These are phyloP conservation scores for Nestor notabilis DNA, from an alignment of 2,113 vertebrate genomes.

Conservation along the genomic window DNA sequence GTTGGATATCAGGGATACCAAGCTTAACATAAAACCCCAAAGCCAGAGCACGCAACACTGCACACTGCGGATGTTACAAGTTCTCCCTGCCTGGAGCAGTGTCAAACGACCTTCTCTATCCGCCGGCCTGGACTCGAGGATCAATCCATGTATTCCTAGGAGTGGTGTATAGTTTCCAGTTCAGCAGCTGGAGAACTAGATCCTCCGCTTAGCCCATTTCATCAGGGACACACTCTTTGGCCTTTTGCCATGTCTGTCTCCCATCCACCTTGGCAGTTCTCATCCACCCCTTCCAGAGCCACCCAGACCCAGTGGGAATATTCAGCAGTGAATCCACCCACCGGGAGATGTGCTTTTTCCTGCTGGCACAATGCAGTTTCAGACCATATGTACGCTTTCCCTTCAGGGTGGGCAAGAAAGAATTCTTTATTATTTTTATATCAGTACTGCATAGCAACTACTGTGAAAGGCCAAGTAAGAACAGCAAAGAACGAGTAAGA, in stretches of 20 bases:
- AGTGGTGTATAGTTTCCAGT: slow-evolving; percentile 7
- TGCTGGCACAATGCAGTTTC: background rate
- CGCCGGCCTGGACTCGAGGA: background rate
- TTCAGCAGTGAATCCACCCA: slow-evolving; percentile 15
- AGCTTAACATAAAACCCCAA: background rate
- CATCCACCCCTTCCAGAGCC: background rate
- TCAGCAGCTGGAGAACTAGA: background rate
- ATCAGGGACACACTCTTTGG: background rate
- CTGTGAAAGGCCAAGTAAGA: background rate
- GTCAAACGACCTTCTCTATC: background rate
- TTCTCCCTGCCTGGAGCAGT: background rate
- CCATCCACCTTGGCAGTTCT: background rate
- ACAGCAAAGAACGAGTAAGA: accelerated
- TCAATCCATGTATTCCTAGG: background rate
- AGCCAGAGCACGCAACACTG: background rate
- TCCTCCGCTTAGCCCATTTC: background rate
- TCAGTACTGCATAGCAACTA: background rate
- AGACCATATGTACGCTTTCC: slow-evolving; percentile 39
- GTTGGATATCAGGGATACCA: background rate
- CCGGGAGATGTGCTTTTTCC: background rate
- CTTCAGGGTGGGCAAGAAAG: slow-evolving; percentile 1
- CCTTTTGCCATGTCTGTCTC: background rate
- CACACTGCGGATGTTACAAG: background rate
- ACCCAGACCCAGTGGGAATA: background rate
- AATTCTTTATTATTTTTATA: background rate